Conservation (phyloP, 2,888 invertebrate genomes). For the Pristionchus arcanus region DNA sequence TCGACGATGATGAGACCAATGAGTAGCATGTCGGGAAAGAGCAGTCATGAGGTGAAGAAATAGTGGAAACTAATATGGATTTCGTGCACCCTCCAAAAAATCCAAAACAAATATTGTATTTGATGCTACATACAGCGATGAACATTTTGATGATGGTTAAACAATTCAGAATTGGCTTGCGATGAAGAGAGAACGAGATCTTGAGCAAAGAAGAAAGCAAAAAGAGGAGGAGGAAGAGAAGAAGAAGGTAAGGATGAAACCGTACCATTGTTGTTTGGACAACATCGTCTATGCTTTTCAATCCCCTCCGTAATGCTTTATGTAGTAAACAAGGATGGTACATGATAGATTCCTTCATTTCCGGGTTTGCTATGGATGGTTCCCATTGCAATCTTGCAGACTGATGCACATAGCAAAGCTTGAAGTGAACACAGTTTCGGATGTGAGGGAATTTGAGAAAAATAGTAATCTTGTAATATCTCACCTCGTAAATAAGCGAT, state of each 20-base stretch:
- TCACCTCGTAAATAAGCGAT: not conserved
- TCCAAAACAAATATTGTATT: not conserved
- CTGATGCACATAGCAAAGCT: too few relatives aligned
- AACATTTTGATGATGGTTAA: not conserved
- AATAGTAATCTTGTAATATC: not conserved
- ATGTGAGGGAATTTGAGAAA: not conserved
- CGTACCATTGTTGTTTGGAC: too few relatives aligned
- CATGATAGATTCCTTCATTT: too few relatives aligned
- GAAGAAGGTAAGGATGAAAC: constrained; percentile 38
- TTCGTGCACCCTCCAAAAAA: not conserved
- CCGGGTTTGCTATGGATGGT: too few relatives aligned
- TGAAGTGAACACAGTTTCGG: too few relatives aligned
- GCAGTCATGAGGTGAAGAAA: constrained; percentile 43
- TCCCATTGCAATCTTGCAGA: too few relatives aligned
- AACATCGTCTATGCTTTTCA: too few relatives aligned
- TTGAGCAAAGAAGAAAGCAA: constrained; percentile 16
- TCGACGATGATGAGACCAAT: constrained; percentile 39
- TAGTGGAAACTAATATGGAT: not conserved
- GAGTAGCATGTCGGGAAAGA: constrained; percentile 50
- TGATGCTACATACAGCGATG: not conserved
- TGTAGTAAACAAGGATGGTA: too few relatives aligned
- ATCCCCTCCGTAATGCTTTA: too few relatives aligned
- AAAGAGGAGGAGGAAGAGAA: constrained; percentile 41
- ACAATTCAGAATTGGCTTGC: constrained; percentile 31
- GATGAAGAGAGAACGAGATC: constrained; percentile 25